A percentile compares a stretch with the other conserved stretches of the same genome.
These are phyloP conservation scores for Cantharis lateralis DNA, from an alignment of 2,888 invertebrate genomes.

Conservation along the genomic window DNA sequence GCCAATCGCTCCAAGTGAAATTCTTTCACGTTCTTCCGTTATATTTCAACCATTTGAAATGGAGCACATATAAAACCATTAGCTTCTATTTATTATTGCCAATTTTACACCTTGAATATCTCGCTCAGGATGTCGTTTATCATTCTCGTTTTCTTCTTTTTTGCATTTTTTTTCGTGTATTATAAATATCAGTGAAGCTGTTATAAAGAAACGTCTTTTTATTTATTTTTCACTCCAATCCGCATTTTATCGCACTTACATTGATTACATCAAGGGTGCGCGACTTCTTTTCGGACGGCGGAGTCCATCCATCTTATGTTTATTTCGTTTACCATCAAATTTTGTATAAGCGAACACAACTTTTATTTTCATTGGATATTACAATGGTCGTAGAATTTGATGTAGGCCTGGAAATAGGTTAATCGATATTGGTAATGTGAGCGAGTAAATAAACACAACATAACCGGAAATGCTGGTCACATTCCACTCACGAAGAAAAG, in stretches of 20 bases:
- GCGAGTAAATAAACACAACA: neutral
- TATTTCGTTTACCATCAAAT: neutral
- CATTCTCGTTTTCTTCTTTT: neutral
- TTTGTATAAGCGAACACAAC: neutral
- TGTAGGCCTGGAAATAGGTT: neutral
- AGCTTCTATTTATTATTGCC: constrained; percentile 14
- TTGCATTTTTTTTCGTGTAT: neutral
- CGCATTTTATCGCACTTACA: neutral
- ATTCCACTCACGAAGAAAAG: neutral
- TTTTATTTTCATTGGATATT: neutral
- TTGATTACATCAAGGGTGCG: neutral
- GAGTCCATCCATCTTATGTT: neutral
- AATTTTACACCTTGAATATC: constrained; percentile 4
- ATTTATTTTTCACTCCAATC: neutral
- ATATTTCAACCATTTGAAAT: constrained; percentile 9
- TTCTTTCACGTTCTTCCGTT: constrained; percentile 1
- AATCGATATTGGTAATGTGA: neutral
- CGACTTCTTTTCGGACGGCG: neutral
- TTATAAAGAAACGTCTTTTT: neutral
- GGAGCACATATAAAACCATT: constrained; percentile 13
- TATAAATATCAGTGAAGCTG: neutral
- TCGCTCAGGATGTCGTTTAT: neutral
- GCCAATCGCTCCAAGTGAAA: constrained; percentile 7
- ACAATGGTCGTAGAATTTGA: neutral
- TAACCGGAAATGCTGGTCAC: neutral